phyloP scores from a whole-genome alignment of 2,797 vertebrate genomes.

The Lutjanus campechanus region DNA sequence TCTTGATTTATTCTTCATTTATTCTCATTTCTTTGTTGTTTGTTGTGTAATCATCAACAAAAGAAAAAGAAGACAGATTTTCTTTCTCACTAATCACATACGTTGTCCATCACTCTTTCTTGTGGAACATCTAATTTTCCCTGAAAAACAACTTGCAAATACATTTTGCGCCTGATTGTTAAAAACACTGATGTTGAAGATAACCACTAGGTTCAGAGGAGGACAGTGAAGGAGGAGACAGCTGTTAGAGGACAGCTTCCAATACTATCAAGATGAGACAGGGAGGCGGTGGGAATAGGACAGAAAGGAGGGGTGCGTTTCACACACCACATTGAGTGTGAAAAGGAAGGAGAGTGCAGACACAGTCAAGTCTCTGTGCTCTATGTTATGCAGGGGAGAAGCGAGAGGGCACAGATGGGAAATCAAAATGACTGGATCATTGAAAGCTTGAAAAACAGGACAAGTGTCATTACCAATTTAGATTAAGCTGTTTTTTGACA shows the following conservation, averaged over 20 bases:
- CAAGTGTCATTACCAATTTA: slow-evolving; percentile 81
- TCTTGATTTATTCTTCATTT: neutral
- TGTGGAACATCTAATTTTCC: neutral
- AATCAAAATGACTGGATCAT: slow-evolving; percentile 79
- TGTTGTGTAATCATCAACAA: neutral
- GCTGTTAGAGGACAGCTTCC: slow-evolving; percentile 80
- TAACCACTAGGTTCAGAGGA: slow-evolving; percentile 36
- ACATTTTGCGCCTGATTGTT: slow-evolving; percentile 11
- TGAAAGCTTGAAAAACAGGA: slow-evolving; percentile 73
- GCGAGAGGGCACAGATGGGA: slow-evolving; percentile 86
- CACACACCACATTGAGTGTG: slow-evolving; percentile 87
- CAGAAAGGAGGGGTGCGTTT: slow-evolving; percentile 74
- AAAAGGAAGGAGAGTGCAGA: slow-evolving; percentile 78
- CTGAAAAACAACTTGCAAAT: slow-evolving; percentile 2
- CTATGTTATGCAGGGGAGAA: slow-evolving; percentile 72
- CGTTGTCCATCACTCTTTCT: neutral
- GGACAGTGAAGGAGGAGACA: slow-evolving; percentile 73
- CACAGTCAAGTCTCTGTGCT: slow-evolving; percentile 74
- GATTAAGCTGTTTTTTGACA: slow-evolving; percentile 69
- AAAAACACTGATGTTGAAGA: slow-evolving; percentile 29
- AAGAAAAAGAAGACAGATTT: neutral
- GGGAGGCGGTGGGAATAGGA: slow-evolving; percentile 70
- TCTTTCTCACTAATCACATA: neutral
- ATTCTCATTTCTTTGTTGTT: neutral
- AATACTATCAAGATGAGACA: slow-evolving; percentile 74